Conservation (phyloP, 2,888 invertebrate genomes). For the Sturmia bella region DNA sequence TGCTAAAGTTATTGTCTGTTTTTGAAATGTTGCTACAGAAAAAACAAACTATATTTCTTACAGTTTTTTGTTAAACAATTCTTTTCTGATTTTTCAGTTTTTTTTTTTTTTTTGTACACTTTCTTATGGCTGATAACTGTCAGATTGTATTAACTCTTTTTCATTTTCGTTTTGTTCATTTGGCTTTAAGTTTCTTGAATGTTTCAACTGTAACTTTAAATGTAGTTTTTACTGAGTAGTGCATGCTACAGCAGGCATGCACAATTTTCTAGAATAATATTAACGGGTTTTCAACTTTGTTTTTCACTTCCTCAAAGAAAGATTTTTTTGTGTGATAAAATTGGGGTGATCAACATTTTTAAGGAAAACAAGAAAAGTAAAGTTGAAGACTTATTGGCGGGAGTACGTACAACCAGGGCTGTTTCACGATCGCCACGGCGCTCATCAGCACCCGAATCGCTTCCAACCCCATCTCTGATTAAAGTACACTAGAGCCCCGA, state of each 20-base stretch:
- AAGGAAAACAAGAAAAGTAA: too few species aligned
- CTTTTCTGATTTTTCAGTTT: neutral
- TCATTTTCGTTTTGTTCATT: conserved; percentile 26
- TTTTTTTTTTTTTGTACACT: conserved; percentile 3
- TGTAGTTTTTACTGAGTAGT: conserved; percentile 26
- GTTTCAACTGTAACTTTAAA: conserved; percentile 41
- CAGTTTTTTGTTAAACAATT: conserved; percentile 20
- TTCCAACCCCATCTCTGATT: too few species aligned
- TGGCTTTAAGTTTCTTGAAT: conserved; percentile 25
- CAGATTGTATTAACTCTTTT: conserved; percentile 64
- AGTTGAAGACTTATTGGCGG: too few species aligned
- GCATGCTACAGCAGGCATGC: conserved; percentile 7
- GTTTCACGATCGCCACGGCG: too few species aligned
- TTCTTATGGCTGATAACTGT: conserved; percentile 54
- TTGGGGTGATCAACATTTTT: too few species aligned
- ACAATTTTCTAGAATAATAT: too few species aligned
- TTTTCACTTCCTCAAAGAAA: too few species aligned
- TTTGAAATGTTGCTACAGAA: conserved; percentile 42
- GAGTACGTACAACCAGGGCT: too few species aligned
- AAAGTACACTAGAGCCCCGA: too few species aligned
- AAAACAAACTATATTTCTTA: conserved; percentile 43
- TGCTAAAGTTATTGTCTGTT: conserved; percentile 55
- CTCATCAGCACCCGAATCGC: too few species aligned
- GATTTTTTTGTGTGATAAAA: too few species aligned
- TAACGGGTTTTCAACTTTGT: too few species aligned